A percentile compares a stretch with the other conserved stretches of the same genome.
These are phyloP conservation scores for Crotalus viridis DNA, from an alignment of 2,113 vertebrate species.

Conservation along the genomic window DNA sequence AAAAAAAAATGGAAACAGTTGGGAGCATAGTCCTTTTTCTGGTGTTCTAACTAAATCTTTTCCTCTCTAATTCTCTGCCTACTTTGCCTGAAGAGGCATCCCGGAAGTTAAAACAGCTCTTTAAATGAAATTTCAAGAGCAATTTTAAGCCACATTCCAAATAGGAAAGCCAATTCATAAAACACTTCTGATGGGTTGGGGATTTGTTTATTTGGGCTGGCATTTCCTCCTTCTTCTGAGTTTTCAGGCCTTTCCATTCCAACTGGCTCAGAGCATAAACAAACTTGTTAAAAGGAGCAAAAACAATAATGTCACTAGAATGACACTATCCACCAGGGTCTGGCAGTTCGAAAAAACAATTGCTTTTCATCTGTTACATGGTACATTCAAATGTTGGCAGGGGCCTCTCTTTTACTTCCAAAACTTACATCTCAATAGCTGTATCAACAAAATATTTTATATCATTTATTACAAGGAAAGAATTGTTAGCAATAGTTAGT, in stretches of 20 bases:
- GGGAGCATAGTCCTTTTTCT: neutral
- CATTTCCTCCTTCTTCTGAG: neutral
- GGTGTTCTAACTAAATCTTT: neutral
- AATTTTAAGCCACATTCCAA: neutral
- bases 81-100: neutral
- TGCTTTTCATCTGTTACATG: neutral
- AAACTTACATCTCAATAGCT: neutral
- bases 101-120: neutral
- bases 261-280: neutral
- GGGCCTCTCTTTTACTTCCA: neutral
- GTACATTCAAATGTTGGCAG: neutral
- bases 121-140: neutral
- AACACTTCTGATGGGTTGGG: neutral
- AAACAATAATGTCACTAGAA: neutral
- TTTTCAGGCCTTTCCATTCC: neutral
- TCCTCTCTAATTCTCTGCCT: neutral
- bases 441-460: neutral
- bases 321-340: neutral
- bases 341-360: neutral
- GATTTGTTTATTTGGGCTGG: neutral
- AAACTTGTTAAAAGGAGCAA: neutral
- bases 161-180: neutral
- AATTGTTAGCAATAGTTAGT: neutral
- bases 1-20: neutral
- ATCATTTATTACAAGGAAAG: neutral